Conservation (phyloP, 2,113 vertebrate genomes). For the Cyanistes caeruleus region DNA sequence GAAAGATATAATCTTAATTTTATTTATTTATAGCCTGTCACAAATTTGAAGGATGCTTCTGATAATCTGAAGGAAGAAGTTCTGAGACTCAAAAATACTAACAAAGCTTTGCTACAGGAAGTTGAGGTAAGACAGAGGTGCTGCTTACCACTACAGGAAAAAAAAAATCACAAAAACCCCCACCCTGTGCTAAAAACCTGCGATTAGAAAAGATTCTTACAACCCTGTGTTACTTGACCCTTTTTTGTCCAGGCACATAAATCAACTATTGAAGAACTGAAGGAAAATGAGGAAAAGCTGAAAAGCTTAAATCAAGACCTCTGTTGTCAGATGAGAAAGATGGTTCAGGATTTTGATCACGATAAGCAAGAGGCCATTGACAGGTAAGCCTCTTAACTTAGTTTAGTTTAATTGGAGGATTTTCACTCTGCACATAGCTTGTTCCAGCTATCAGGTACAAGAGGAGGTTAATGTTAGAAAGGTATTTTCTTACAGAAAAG, state of each 20-base stretch:
- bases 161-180: rapidly evolving
- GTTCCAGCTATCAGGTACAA: background rate
- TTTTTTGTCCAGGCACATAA: constrained; percentile 70
- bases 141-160: background rate
- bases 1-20: background rate
- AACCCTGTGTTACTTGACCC: background rate
- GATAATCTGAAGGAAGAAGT: constrained; percentile 77
- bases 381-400: constrained; percentile 70
- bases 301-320: constrained; percentile 87
- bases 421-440: background rate
- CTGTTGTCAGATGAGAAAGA: constrained; percentile 93
- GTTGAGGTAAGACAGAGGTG: constrained; percentile 77
- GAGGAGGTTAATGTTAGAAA: background rate
- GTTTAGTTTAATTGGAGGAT: background rate
- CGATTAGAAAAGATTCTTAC: background rate
- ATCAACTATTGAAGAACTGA: constrained; percentile 79
- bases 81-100: constrained; percentile 78
- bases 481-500: background rate
- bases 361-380: constrained; percentile 91
- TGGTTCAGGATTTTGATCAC: constrained; percentile 92
- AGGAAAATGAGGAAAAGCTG: constrained; percentile 85
- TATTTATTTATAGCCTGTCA: constrained; percentile 67
- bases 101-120: constrained; percentile 78
- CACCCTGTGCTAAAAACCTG: background rate
- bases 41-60: constrained; percentile 56